Conservation (phyloP, 2,797 vertebrate genomes). For the Acestrorhynchus altus region DNA sequence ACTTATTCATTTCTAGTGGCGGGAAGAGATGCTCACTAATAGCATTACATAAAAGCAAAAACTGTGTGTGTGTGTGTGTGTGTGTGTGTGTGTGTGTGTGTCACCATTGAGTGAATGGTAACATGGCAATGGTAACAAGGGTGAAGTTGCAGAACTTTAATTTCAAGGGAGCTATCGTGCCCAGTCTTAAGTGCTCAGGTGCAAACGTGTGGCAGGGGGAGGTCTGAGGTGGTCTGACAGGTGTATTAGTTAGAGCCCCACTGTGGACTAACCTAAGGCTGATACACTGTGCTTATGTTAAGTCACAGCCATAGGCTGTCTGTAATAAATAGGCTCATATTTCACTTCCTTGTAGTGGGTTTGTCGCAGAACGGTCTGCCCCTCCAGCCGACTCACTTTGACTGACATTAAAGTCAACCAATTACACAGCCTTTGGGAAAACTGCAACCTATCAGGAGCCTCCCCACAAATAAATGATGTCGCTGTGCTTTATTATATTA, state of each 20-base stretch:
- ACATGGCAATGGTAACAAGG: background rate
- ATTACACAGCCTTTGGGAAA: constrained; percentile 29
- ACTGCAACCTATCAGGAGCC: constrained; percentile 10
- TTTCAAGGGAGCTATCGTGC: constrained; percentile 40
- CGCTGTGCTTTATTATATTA: background rate
- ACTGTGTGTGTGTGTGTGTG: background rate
- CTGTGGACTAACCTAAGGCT: constrained; percentile 55
- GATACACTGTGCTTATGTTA: constrained; percentile 58
- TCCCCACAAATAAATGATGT: background rate
- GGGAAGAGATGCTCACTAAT: too few species aligned
- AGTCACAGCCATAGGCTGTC: constrained; percentile 51
- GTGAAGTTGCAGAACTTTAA: constrained; percentile 52
- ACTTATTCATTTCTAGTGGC: too few species aligned
- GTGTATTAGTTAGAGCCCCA: constrained; percentile 58
- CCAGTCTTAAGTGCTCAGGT: constrained; percentile 33
- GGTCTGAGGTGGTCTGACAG: constrained; percentile 48
- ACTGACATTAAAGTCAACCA: constrained; percentile 54
- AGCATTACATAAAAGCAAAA: background rate
- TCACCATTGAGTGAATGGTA: background rate
- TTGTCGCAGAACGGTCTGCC: constrained; percentile 35
- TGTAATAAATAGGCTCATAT: constrained; percentile 49
- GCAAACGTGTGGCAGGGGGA: constrained; percentile 26
- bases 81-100: background rate
- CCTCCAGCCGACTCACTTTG: constrained; percentile 44
- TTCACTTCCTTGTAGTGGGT: constrained; percentile 50